These are phyloP conservation scores for Mythimna ferrago DNA, from an alignment of 2,888 invertebrate species.

Conservation along the genomic window DNA sequence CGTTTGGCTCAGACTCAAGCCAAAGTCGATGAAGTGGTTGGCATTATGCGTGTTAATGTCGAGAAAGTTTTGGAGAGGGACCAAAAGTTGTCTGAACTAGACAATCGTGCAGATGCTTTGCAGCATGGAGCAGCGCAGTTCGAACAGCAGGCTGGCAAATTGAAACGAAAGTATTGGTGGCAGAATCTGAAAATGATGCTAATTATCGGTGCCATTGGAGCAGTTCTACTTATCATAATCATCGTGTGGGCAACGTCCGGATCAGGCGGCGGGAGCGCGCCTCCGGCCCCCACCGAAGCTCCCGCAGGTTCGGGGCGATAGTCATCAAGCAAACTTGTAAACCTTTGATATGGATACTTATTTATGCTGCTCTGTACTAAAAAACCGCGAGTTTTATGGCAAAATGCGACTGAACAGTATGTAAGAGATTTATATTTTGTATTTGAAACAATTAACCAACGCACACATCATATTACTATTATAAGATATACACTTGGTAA, in stretches of 20 bases:
- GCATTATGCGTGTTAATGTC: conserved; percentile 99
- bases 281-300: conserved; percentile 70
- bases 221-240: conserved; percentile 95
- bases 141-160: conserved; percentile 98
- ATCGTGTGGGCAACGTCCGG: conserved; percentile 91
- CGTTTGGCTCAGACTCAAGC: conserved; percentile 89
- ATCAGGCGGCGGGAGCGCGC: conserved; percentile 46
- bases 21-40: conserved; percentile 93
- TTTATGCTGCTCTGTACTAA: conserved; percentile 59
- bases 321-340: conserved; percentile 52
- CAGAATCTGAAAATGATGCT: conserved; percentile 99
- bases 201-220: conserved; percentile 96
- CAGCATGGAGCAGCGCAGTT: conserved; percentile 98
- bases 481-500: conserved; percentile 49
- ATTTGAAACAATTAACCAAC: conserved; percentile 64
- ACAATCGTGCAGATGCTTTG: conserved; percentile 98
- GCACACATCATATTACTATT: conserved; percentile 63
- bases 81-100: conserved; percentile 98
- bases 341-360: conserved; percentile 65
- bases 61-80: conserved; percentile 99
- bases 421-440: conserved; percentile 68
- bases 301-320: conserved; percentile 78
- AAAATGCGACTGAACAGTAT: conserved; percentile 72
- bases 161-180: conserved; percentile 99
- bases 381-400: conserved; percentile 58